phyloP scores from a whole-genome alignment of 2,888 invertebrate species.

The Xanthorhoe spadicearia region DNA sequence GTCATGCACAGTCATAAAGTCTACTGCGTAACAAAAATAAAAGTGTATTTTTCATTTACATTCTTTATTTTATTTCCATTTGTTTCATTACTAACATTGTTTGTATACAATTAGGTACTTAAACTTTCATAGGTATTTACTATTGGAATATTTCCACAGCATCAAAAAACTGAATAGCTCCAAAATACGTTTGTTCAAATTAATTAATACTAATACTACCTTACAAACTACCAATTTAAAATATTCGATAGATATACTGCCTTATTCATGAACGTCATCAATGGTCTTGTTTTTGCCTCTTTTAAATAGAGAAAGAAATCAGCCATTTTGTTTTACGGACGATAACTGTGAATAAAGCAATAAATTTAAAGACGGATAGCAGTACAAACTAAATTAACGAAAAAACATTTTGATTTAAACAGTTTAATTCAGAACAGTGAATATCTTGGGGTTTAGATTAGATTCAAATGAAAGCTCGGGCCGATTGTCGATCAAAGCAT shows the following conservation, averaged over 20 bases:
- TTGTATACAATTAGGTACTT: constrained; percentile 45
- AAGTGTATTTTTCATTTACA: constrained; percentile 29
- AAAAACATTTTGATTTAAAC: background rate
- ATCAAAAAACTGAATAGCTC: constrained; percentile 39
- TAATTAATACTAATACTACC: constrained; percentile 32
- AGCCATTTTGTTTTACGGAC: background rate
- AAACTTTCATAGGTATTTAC: constrained; percentile 48
- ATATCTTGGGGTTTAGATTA: background rate
- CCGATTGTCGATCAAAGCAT: constrained; percentile 3
- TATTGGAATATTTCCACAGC: constrained; percentile 58
- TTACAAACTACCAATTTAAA: constrained; percentile 23
- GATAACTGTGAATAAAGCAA: background rate
- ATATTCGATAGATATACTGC: constrained; percentile 16
- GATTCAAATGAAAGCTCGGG: background rate
- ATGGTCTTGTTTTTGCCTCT: too few species aligned
- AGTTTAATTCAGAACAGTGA: background rate
- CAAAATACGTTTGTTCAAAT: constrained; percentile 36
- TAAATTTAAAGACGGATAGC: background rate
- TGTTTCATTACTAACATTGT: constrained; percentile 47
- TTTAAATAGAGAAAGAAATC: too few species aligned
- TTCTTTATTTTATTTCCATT: constrained; percentile 52
- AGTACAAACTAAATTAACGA: background rate
- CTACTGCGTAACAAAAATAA: constrained; percentile 19
- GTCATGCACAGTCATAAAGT: background rate
- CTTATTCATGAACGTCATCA: background rate